Percentiles rank a stretch among this genome's conserved stretches.
Evolutionary conservation across 2,888 invertebrate species (phyloP).

Genomic region (Slavum lentiscoides): DNA sequence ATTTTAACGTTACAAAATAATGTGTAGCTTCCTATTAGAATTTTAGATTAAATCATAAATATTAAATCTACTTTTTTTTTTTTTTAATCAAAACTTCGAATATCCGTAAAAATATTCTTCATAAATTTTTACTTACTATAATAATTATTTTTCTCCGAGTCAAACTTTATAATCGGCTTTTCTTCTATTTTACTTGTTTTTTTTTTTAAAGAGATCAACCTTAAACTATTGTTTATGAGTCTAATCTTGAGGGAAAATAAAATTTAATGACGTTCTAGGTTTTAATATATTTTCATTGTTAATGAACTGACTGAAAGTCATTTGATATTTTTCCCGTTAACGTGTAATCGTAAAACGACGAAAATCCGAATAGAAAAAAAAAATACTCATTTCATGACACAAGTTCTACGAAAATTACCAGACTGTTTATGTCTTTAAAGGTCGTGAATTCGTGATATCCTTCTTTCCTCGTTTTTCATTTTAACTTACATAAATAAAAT

Average conservation of each 20-base stretch:
- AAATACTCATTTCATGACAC: slow-evolving; percentile 5
- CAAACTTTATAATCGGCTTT: slow-evolving; percentile 33
- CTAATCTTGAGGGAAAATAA: slow-evolving; percentile 24
- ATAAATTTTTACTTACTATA: slow-evolving; percentile 18
- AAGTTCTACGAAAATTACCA: neutral
- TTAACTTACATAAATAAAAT: neutral
- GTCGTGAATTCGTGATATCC: neutral
- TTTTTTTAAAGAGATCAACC: slow-evolving; percentile 3
- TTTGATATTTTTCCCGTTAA: slow-evolving; percentile 32
- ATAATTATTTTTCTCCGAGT: slow-evolving; percentile 21
- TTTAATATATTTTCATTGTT: slow-evolving; percentile 36
- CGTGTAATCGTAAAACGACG: slow-evolving; percentile 31
- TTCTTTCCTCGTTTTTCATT: neutral
- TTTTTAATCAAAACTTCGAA: slow-evolving; percentile 30
- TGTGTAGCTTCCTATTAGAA: neutral
- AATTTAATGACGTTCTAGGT: slow-evolving; percentile 37
- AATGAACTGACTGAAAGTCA: slow-evolving; percentile 40
- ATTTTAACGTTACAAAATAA: neutral
- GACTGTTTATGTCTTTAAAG: neutral
- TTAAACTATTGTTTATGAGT: slow-evolving; percentile 38
- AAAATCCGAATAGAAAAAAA: slow-evolving; percentile 11
- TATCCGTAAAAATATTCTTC: slow-evolving; percentile 7
- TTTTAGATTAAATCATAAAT: slow-evolving; percentile 36
- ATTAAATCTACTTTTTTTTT: slow-evolving; percentile 24
- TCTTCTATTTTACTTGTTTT: slow-evolving; percentile 21